A percentile compares a stretch with the other conserved stretches of the same genome.
phyloP scores from a whole-genome alignment of 2,113 vertebrate species.

The Oncorhynchus keta region DNA sequence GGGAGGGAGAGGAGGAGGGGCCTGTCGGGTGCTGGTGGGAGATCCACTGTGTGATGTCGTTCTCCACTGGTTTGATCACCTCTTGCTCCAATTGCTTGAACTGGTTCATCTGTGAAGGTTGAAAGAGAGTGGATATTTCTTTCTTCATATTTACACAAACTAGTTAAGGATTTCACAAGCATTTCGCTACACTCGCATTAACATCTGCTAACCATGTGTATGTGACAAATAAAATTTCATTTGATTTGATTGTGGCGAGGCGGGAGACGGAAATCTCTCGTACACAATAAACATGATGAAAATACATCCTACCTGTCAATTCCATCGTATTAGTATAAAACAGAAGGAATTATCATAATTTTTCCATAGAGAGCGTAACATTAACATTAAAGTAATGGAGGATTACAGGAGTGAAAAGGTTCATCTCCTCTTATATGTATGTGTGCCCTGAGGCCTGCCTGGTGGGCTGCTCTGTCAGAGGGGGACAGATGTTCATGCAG shows the following conservation, averaged over 20 bases:
- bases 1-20: slow-evolving; percentile 1
- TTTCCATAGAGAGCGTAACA: background rate
- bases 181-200: too few relatives aligned
- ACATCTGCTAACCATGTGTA: too few relatives aligned
- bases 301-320: background rate
- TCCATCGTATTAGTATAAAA: background rate
- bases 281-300: background rate
- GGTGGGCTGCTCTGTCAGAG: background rate
- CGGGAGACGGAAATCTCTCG: background rate
- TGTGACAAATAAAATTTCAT: too few relatives aligned
- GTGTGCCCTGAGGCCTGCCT: background rate
- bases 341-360: background rate
- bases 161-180: too few relatives aligned
- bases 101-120: slow-evolving; percentile 83
- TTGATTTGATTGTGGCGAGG: background rate
- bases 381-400: too few relatives aligned
- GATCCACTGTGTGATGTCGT: slow-evolving; percentile 91
- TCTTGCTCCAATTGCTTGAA: slow-evolving; percentile 93
- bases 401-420: slow-evolving; percentile 12
- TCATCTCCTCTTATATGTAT: background rate
- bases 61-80: slow-evolving; percentile 91
- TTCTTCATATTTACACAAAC: too few relatives aligned
- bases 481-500: background rate
- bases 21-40: slow-evolving; percentile 66
- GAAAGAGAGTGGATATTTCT: background rate